Conservation (phyloP, 23 tunicate species). For the Botrylloides violaceus region DNA sequence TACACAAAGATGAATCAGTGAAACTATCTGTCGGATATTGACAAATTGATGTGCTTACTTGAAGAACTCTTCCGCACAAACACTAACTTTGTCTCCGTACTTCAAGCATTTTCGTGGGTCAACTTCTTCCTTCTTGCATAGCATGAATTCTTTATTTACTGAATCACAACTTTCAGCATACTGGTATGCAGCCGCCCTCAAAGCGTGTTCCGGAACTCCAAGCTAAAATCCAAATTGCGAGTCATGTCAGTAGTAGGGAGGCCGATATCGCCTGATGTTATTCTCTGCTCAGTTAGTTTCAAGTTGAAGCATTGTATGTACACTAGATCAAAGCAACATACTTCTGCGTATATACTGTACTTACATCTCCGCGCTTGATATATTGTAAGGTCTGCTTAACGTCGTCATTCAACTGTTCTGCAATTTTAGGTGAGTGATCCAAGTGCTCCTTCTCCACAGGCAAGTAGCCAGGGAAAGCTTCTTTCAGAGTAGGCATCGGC, state of each 20-base stretch:
- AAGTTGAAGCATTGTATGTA: too few species aligned
- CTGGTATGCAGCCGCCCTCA: slow-evolving; percentile 93
- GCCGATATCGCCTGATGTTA: too few species aligned
- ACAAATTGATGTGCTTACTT: slow-evolving; percentile 37
- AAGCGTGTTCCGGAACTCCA: slow-evolving; percentile 82
- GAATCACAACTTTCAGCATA: slow-evolving; percentile 63
- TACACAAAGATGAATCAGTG: background rate
- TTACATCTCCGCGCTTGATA: slow-evolving; percentile 73
- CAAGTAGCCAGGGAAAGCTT: slow-evolving; percentile 19
- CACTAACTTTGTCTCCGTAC: slow-evolving; percentile 57
- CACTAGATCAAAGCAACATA: too few species aligned
- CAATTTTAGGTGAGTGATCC: slow-evolving; percentile 45
- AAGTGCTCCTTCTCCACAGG: slow-evolving; percentile 27
- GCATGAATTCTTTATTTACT: slow-evolving; percentile 76
- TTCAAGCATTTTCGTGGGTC: slow-evolving; percentile 85
- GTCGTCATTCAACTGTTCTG: slow-evolving; percentile 39
- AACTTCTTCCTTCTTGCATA: slow-evolving; percentile 70
- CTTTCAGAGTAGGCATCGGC: background rate
- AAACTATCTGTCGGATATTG: background rate
- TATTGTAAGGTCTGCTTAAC: slow-evolving; percentile 30
- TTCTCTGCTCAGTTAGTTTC: too few species aligned
- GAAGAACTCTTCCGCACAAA: slow-evolving; percentile 89
- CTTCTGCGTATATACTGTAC: background rate
- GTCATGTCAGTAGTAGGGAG: too few species aligned
- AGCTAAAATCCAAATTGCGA: slow-evolving; percentile 29